Base-by-base conservation (phyloP, 2,113 vertebrate species). In the Fulmarus glacialis region DNA sequence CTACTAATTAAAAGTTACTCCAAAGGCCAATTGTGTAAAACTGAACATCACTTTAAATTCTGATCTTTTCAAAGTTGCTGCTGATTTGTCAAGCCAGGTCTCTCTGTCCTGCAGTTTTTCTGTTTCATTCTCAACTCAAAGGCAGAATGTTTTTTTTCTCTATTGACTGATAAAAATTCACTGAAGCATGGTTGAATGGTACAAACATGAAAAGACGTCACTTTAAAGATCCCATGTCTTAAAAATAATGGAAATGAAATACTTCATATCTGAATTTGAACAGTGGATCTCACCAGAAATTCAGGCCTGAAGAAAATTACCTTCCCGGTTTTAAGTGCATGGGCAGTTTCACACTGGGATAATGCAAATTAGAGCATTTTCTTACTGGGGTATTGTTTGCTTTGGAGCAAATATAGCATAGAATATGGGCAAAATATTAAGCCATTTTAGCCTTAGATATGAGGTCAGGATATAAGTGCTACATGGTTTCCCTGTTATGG, bases 1-100 rank as follows among this genome's bases (percentile, higher is more conserved):
- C 50, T 86, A 60, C 19, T 70, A 91, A 89, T 79, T 82, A 74
- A 91, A 82, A 79, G 55, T 43, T 91, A 82, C 19, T 87, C 47
- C 42, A 63, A 93, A 91, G 47, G 38, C 36, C 32, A 62, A 36
- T 73, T 79, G 40, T 86, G n/a, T 85, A 82, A 93, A 93, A 73
- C 26, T 79, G 66, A 86, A 79, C 59, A 78, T 40, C 30, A 60
- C 16, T 50, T 93, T 91, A 45, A 45, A 79, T 70, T 78, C 55
- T 82, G 27, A 86, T 89, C 60, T 89, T 89, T 91, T 89, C 80
- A 74, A 45, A 79, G 48, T 42, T 91, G 24, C 21, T 12, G 62
- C 48, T 55, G 36, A 53, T 95, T 82, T 93, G 59, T 73, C 53
- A 91, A 64, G 45, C 13, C 66, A 90, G 48, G 40, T 82, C 59